Percentiles rank a stretch among this genome's conserved stretches.
These are phyloP conservation scores for Xenopus laevis DNA, from an alignment of 2,113 vertebrate species.

Conservation along the genomic window DNA sequence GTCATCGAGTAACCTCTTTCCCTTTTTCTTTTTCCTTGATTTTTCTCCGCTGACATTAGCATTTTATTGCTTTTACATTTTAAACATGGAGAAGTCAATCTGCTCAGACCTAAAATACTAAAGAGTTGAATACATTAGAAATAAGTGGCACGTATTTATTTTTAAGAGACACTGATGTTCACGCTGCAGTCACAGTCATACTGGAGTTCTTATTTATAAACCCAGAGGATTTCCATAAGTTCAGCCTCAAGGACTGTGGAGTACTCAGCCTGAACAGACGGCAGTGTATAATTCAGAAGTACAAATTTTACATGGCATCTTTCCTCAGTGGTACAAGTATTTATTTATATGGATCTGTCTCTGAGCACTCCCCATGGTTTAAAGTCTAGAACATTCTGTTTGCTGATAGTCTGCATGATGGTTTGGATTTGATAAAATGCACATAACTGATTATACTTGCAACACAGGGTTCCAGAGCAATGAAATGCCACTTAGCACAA, in stretches of 20 bases:
- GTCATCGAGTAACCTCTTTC: neutral
- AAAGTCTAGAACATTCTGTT: no score
- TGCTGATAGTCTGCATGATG: no score
- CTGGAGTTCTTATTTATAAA: constrained; percentile 39
- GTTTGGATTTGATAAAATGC: no score
- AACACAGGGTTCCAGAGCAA: no score
- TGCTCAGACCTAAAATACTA: neutral
- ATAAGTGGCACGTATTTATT: constrained; percentile 29
- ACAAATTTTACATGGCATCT: constrained; percentile 30
- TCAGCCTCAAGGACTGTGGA: constrained; percentile 43
- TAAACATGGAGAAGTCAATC: neutral
- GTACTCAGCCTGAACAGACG: constrained; percentile 39
- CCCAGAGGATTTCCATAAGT: constrained; percentile 44
- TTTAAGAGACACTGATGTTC: constrained; percentile 24
- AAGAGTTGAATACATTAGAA: constrained; percentile 5
- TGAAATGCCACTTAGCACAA: no score
- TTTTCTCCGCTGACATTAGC: neutral
- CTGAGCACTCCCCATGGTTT: neutral
- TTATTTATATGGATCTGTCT: constrained; percentile 25
- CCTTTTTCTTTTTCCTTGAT: neutral
- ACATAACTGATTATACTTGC: no score
- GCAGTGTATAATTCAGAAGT: constrained; percentile 39
- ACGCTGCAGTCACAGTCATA: constrained; percentile 14
- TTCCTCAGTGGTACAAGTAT: constrained; percentile 30
- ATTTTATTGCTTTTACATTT: neutral